Evolutionary conservation across 1,140 invertebrate species (phyloP).

Genomic region (Trichogramma pretiosum): DNA sequence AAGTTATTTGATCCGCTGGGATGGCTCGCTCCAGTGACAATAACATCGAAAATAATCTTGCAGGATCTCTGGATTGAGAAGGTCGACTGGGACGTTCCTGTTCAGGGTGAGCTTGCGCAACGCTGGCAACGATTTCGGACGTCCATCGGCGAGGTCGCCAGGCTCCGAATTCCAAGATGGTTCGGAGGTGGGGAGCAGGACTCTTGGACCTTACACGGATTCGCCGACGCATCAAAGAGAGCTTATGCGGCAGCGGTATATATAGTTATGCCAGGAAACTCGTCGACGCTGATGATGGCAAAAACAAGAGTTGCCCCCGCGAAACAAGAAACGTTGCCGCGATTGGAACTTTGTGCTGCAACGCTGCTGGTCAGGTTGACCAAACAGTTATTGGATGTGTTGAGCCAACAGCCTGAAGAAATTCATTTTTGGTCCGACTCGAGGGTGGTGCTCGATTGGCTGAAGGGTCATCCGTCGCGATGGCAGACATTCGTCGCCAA

Average conservation of each 20-base stretch:
- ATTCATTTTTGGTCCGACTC: slow-evolving; percentile 25
- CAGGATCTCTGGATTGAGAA: slow-evolving; percentile 31
- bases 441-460: slow-evolving; percentile 28
- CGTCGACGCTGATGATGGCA: no score
- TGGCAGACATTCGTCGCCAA: slow-evolving; percentile 1
- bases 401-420: not conserved
- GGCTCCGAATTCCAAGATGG: slow-evolving; percentile 19
- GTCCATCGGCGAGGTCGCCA: slow-evolving; percentile 15
- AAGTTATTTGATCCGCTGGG: slow-evolving; percentile 34
- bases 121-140: slow-evolving; percentile 21
- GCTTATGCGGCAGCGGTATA: slow-evolving; percentile 30
- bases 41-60: slow-evolving; percentile 35
- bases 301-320: no score
- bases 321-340: no score
- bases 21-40: slow-evolving; percentile 29
- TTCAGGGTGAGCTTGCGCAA: slow-evolving; percentile 21
- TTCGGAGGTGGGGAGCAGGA: not conserved
- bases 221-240: slow-evolving; percentile 25
- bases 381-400: not conserved
- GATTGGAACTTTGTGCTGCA: slow-evolving; percentile 42
- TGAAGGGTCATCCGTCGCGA: slow-evolving; percentile 24
- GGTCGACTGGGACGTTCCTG: slow-evolving; percentile 30
- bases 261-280: no score
- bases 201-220: slow-evolving; percentile 22
- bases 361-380: slow-evolving; percentile 22